Evolutionary conservation across 2,797 vertebrate genomes (phyloP).

Genomic region (Poecilia wingei): DNA sequence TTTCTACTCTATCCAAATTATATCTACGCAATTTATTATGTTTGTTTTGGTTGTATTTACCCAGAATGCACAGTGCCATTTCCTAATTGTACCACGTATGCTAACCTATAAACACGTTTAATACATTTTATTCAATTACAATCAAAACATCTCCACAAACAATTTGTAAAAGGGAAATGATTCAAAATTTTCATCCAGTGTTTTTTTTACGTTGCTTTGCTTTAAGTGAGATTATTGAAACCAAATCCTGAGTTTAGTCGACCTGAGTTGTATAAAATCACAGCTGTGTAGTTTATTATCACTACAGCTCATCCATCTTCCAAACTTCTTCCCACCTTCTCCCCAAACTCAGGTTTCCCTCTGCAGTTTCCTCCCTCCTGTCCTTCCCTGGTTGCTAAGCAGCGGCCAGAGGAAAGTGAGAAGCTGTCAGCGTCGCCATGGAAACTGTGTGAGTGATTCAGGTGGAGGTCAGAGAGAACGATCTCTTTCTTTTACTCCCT

Average conservation of each 20-base stretch:
- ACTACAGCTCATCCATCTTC: neutral
- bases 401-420: conserved; percentile 76
- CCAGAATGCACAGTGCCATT: too few species aligned
- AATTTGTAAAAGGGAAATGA: too few species aligned
- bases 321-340: conserved; percentile 48
- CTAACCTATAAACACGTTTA: too few species aligned
- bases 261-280: neutral
- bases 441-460: conserved; percentile 81
- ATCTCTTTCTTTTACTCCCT: conserved; percentile 36
- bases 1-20: too few species aligned
- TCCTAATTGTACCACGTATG: too few species aligned
- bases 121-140: too few species aligned
- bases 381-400: conserved; percentile 77
- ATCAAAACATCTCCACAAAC: too few species aligned
- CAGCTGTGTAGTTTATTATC: neutral
- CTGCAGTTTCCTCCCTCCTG: conserved; percentile 51
- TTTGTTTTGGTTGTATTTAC: too few species aligned
- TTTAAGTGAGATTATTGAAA: neutral
- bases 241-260: neutral
- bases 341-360: conserved; percentile 46
- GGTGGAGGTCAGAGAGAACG: conserved; percentile 76
- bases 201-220: too few species aligned
- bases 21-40: too few species aligned
- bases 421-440: conserved; percentile 80
- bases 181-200: too few species aligned